Conservation (phyloP, 92 coral and sea anemone species). For the Umimayanthus chanpuru region DNA sequence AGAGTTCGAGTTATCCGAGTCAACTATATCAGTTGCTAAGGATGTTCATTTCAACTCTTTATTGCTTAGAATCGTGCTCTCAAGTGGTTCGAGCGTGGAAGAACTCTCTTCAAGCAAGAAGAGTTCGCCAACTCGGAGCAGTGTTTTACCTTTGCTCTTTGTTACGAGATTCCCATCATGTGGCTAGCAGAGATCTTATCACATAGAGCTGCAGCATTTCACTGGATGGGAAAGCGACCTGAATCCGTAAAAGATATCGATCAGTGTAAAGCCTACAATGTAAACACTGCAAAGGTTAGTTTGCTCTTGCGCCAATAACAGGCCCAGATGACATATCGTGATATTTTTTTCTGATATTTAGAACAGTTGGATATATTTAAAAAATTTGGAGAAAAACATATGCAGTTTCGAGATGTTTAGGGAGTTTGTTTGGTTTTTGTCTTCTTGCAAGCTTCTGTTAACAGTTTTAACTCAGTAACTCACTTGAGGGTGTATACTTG, state of each 20-base stretch:
- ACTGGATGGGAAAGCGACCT: background rate
- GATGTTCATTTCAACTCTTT: background rate
- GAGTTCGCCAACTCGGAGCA: background rate
- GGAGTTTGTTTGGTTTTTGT: too few relatives aligned
- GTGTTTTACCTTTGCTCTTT: constrained; percentile 34
- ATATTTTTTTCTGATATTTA: too few relatives aligned
- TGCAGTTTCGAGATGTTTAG: too few relatives aligned
- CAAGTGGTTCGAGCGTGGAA: constrained; percentile 26
- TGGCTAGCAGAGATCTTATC: constrained; percentile 15
- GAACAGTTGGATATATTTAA: too few relatives aligned
- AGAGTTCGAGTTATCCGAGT: too few relatives aligned
- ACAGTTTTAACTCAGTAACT: too few relatives aligned
- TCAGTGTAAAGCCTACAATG: background rate
- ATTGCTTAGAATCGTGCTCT: constrained; percentile 19
- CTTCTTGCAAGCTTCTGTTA: too few relatives aligned
- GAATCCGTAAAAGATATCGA: background rate
- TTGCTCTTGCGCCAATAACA: too few relatives aligned
- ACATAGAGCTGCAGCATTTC: constrained; percentile 26
- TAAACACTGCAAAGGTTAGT: too few relatives aligned
- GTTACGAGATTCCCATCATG: background rate
- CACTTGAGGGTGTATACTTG: too few relatives aligned
- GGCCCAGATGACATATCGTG: too few relatives aligned
- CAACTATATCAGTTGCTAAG: background rate
- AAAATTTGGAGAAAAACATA: too few relatives aligned
- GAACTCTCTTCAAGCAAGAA: background rate